Conservation (phyloP, 2,113 vertebrate species). For the Chauna torquata region DNA sequence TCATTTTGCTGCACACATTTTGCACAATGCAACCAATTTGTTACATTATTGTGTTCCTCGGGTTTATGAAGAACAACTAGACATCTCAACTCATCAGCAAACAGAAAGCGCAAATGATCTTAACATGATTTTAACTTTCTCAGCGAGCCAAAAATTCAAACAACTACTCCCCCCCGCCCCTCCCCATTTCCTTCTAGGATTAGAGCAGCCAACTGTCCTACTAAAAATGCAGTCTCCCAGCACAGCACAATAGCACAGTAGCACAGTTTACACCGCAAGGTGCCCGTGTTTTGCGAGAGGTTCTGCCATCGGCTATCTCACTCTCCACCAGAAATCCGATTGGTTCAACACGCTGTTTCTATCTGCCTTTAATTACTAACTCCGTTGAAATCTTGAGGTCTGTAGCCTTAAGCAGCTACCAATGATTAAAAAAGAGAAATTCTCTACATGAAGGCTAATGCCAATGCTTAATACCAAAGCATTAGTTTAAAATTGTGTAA, state of each 20-base stretch:
- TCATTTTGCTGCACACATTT: constrained; percentile 75
- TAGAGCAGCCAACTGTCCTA: background rate
- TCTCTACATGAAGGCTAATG: constrained; percentile 55
- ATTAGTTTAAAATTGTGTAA: constrained; percentile 80
- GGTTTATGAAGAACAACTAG: constrained; percentile 15
- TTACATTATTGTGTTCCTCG: constrained; percentile 65
- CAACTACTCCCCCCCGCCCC: fast-evolving
- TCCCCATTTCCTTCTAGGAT: background rate
- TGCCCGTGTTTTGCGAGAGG: background rate
- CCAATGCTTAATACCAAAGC: constrained; percentile 74
- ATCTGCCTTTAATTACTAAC: constrained; percentile 17
- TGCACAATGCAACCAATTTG: constrained; percentile 73
- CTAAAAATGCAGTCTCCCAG: background rate
- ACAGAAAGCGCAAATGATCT: background rate
- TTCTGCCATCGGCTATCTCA: background rate
- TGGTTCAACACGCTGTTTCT: background rate
- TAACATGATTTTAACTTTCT: constrained; percentile 21
- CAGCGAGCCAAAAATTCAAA: constrained; percentile 12
- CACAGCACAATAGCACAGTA: background rate
- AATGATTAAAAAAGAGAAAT: constrained; percentile 40
- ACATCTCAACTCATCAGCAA: background rate
- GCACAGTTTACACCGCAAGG: background rate
- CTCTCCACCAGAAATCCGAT: background rate
- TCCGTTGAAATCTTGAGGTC: constrained; percentile 33
- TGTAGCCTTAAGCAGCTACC: constrained; percentile 38